Evolutionary conservation across 1,140 invertebrate species (phyloP), one percentile per base, ranked within the genome.

Genomic region (Sycophaga agraensis): DNA sequence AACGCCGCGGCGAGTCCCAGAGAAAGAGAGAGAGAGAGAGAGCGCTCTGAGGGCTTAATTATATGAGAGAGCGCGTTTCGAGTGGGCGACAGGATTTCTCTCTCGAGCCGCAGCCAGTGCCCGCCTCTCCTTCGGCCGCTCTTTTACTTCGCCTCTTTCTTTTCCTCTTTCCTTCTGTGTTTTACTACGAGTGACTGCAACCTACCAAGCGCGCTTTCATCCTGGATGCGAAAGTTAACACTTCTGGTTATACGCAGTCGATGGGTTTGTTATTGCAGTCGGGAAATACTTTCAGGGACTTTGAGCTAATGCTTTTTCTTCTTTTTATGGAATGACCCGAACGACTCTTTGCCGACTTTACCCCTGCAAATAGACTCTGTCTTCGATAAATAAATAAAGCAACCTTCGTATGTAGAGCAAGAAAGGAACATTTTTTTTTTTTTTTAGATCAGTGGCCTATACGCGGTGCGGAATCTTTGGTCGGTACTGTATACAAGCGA

Each of bases 161-260:
- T 12, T 34, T 34, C 12, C 12, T 5, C 31, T 34, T 5, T 34
- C 6, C 12, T 12, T 34, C 31, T 34, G 31, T 34, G 5, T 34
- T 0, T 26, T 12, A 19, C 26, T 31, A 8, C 21, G 6, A 9
- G 2, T 48, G 6, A 24, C 34, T 8, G 14, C n/a, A 3, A 42
- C 45, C 9, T 8, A 8, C 8, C 8, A 4, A 9, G 37, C 42
- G 26, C 26, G 11, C 24, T 49, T 49, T 49, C 49, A 21, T 35
- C 17, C 7, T 19, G 17, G 42, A 45, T 22, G 49, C 11, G 34
- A 51, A 51, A 51, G 49, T 51, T 51, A 37, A 51, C 49, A 51
- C 49, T 51, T 51, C 12, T 34, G 26, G 24, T n/a, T n/a, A n/a
- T n/a, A 14, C 26, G 43, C 5, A 9, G 46, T 17, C 46, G 46